Base-by-base conservation (phyloP, 1,140 invertebrate genomes). In the Microplitis demolitor region DNA sequence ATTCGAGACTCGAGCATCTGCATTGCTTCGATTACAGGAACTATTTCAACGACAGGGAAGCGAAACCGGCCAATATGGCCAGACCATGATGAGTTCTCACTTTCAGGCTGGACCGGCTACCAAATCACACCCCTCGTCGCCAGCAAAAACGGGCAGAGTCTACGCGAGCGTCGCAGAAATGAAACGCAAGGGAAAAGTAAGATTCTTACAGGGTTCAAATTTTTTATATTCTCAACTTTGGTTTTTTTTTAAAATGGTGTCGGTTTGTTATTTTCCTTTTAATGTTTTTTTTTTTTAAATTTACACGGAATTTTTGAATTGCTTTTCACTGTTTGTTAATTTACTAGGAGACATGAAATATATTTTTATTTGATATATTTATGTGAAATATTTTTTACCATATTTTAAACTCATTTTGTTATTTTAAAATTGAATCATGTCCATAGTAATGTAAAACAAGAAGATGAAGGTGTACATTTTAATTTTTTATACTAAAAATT, bases 121-220 rank as follows among this genome's bases (percentile, higher is more conserved):
- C 74, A 89, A 89, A 71, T 92, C 92, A 11, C 91, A 91, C 71
- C 88, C 89, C 9, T 88, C 88, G 70, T 93, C 92, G 9, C 91
- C 92, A 62, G 89, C 91, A 56, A 90, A 91, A 78, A 90, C 90
- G 34, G 85, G 86, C 63, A 89, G 93, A 78, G 96, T 97, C 33
- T 98, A 97, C 86, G 94, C 95, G 56, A 97, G 96, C 84, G 96
- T 98, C 62, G 95, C 96, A 0, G 96, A 97, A 86, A 98, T 98
- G 96, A 98, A 98, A 87, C 90, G 90, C 76, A 91, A 91, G 84
- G 91, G 89, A 78, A 94, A 94, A 90, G 93, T 93, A 89, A 89
- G 86, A 73, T 54, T 71, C 68, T 62, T 53, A 63, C 50, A 70
- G 50, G 56, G 69, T 70, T 70, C 34, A 9, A 9, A 3, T 45